Percentiles rank a stretch among this genome's conserved stretches.
These are phyloP conservation scores for Nowickia ferox DNA, from an alignment of 2,888 invertebrate genomes.

Conservation along the genomic window DNA sequence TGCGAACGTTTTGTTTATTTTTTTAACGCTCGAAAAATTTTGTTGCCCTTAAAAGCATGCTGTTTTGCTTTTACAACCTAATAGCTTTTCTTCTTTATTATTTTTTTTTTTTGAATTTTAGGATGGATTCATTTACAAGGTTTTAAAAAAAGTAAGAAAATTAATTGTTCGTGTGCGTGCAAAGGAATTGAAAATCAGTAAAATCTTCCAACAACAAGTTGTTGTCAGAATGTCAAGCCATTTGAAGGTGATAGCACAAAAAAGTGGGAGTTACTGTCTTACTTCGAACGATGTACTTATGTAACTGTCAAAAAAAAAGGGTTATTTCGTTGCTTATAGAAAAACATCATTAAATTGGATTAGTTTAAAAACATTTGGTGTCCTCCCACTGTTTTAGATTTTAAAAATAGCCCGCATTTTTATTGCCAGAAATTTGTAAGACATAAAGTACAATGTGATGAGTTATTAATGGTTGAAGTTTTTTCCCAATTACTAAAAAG, in stretches of 20 bases:
- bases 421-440: neutral
- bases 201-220: constrained; percentile 55
- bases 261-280: neutral
- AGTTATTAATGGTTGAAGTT: constrained; percentile 39
- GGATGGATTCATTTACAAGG: constrained; percentile 1
- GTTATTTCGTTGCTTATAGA: constrained; percentile 43
- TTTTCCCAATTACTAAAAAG: neutral
- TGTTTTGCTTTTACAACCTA: constrained; percentile 45
- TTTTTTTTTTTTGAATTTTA: constrained; percentile 6
- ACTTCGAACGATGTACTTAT: neutral
- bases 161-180: constrained; percentile 17
- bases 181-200: constrained; percentile 41
- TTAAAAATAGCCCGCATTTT: constrained; percentile 43
- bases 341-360: constrained; percentile 74
- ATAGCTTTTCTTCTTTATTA: constrained; percentile 44
- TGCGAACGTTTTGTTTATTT: constrained; percentile 50
- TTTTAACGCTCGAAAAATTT: constrained; percentile 38
- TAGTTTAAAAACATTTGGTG: constrained; percentile 74
- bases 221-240: constrained; percentile 34
- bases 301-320: constrained; percentile 23
- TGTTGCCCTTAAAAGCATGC: constrained; percentile 43
- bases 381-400: constrained; percentile 47
- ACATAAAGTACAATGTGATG: neutral
- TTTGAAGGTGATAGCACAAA: neutral
- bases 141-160: neutral